A percentile compares a stretch with the other conserved stretches of the same genome.
Evolutionary conservation across 2,888 invertebrate genomes (phyloP).

Genomic region (Hypsopygia costalis): DNA sequence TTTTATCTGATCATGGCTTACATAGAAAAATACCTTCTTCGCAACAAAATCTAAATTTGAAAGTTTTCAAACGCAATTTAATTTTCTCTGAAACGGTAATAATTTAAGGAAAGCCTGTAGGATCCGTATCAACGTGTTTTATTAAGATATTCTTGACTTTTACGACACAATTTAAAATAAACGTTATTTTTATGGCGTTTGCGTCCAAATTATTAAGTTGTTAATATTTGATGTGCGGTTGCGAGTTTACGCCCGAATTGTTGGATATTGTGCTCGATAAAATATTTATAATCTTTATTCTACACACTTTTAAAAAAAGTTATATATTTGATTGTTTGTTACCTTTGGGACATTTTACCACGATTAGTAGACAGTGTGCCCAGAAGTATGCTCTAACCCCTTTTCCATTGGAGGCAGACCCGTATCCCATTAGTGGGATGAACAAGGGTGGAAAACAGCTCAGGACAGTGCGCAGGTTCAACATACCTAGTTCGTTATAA

Average conservation of each 20-base stretch:
- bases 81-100: slow-evolving; percentile 23
- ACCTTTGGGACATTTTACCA: too few species aligned
- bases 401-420: too few species aligned
- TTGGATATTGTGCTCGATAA: neutral
- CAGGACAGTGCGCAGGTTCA: too few species aligned
- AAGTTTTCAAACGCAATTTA: slow-evolving; percentile 20
- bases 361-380: too few species aligned
- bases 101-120: slow-evolving; percentile 16
- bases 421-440: too few species aligned
- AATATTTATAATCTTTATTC: neutral
- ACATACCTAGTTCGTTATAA: too few species aligned
- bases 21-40: neutral
- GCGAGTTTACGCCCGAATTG: neutral
- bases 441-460: too few species aligned
- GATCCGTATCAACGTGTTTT: slow-evolving; percentile 15
- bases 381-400: too few species aligned
- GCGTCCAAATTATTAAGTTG: slow-evolving; percentile 11
- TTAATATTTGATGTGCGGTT: slow-evolving; percentile 2
- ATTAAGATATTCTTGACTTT: slow-evolving; percentile 12
- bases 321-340: too few species aligned
- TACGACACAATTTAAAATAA: slow-evolving; percentile 6
- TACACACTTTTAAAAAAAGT: neutral
- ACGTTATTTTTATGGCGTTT: slow-evolving; percentile 7
- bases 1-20: too few species aligned
- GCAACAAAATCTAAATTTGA: neutral